These are phyloP conservation scores for Leptothorax acervorum DNA, from an alignment of 2,888 invertebrate genomes.

Conservation along the genomic window DNA sequence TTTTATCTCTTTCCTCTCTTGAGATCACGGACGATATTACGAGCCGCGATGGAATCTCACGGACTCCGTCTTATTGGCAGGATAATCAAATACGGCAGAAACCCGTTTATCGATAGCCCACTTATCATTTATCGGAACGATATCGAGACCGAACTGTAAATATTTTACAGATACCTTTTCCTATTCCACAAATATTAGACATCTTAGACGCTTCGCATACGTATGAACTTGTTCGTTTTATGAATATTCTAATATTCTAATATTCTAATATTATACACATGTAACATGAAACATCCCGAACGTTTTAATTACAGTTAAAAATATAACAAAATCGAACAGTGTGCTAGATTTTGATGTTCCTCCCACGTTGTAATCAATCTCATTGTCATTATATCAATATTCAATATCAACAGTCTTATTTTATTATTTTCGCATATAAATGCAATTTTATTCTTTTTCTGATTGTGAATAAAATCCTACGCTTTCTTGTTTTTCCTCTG, in stretches of 20 bases:
- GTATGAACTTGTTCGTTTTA: background rate
- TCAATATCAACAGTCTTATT: too few relatives aligned
- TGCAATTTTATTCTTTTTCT: background rate
- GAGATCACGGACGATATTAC: constrained; percentile 21
- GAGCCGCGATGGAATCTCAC: constrained; percentile 17
- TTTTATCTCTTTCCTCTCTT: background rate
- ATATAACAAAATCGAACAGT: background rate
- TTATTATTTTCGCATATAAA: background rate
- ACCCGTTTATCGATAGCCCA: constrained; percentile 28
- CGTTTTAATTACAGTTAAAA: background rate
- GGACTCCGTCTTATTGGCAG: constrained; percentile 24
- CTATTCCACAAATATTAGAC: background rate
- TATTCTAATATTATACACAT: background rate
- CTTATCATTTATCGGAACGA: constrained; percentile 28
- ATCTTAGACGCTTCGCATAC: background rate
- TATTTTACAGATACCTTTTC: constrained; percentile 16
- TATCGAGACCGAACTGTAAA: constrained; percentile 23
- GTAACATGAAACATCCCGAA: background rate
- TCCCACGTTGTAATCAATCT: background rate
- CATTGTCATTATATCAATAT: background rate
- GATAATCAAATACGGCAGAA: constrained; percentile 39
- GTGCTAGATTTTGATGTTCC: background rate
- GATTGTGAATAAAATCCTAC: too few relatives aligned
- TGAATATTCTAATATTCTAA: background rate
- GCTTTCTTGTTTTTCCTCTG: too few relatives aligned